Percentiles rank a stretch among this genome's conserved stretches.
These are phyloP conservation scores for Ophion ventricosus DNA, from an alignment of 2,888 invertebrate genomes.

Conservation along the genomic window DNA sequence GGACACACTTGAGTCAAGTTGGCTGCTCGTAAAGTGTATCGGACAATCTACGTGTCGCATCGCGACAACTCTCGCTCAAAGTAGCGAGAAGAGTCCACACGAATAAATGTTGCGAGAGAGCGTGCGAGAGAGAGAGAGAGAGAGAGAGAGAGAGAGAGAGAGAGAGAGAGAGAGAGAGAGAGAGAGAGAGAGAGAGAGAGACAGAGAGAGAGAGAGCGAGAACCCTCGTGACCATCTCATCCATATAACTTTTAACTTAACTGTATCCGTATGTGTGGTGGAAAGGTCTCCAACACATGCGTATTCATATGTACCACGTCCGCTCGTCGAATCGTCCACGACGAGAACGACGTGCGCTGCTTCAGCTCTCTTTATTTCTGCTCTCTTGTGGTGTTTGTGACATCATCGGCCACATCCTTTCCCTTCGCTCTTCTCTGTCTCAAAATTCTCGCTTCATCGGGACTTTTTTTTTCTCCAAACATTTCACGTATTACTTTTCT, in stretches of 20 bases:
- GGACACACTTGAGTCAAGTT: slow-evolving; percentile 78
- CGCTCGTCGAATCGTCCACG: slow-evolving; percentile 30
- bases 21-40: slow-evolving; percentile 74
- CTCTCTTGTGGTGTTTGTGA: slow-evolving; percentile 21
- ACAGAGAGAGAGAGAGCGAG: too few species aligned
- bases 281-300: slow-evolving; percentile 9
- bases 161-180: background rate
- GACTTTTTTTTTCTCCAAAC: slow-evolving; percentile 40
- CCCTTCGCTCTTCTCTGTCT: slow-evolving; percentile 12
- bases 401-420: slow-evolving; percentile 22
- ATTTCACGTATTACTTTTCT: slow-evolving; percentile 37
- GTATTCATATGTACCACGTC: slow-evolving; percentile 17
- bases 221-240: slow-evolving; percentile 6
- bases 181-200: background rate
- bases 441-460: background rate
- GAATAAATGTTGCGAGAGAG: slow-evolving; percentile 72
- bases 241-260: slow-evolving; percentile 26
- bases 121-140: background rate
- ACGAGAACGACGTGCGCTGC: slow-evolving; percentile 18
- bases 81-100: slow-evolving; percentile 75
- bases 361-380: slow-evolving; percentile 6
- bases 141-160: too few species aligned
- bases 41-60: slow-evolving; percentile 80
- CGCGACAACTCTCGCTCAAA: slow-evolving; percentile 78
- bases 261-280: slow-evolving; percentile 18